Conservation (phyloP, 2,888 invertebrate genomes). For the Acanthococcus lagerstroemiae region DNA sequence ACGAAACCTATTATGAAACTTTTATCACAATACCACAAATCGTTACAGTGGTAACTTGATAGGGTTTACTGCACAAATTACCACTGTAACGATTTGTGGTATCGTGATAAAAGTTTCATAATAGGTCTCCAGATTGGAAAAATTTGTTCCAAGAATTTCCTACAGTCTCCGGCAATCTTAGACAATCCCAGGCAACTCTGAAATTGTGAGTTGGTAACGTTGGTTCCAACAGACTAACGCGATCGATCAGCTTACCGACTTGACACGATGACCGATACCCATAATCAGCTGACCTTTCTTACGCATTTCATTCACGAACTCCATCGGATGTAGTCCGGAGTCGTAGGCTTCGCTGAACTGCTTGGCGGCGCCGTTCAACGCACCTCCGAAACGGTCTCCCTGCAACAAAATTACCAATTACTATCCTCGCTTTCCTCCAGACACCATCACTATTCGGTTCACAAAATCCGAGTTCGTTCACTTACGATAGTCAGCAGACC, state of each 20-base stretch:
- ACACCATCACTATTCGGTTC: background rate
- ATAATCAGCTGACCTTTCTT: constrained; percentile 96
- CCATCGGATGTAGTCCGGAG: constrained; percentile 86
- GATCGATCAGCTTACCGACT: constrained; percentile 49
- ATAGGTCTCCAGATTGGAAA: too few species aligned
- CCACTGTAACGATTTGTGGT: too few species aligned
- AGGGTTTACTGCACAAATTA: too few species aligned
- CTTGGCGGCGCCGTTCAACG: constrained; percentile 91
- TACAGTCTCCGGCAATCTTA: too few species aligned
- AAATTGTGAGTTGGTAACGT: too few species aligned
- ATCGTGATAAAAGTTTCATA: too few species aligned
- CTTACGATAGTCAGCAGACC: constrained; percentile 92
- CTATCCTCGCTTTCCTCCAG: background rate
- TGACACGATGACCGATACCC: constrained; percentile 92
- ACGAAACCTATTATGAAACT: too few species aligned
- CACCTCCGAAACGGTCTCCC: constrained; percentile 98
- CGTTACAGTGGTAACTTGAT: too few species aligned
- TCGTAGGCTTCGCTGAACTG: constrained; percentile 97
- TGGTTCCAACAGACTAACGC: too few species aligned
- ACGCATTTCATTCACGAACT: constrained; percentile 95
- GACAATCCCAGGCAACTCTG: too few species aligned
- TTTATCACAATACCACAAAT: too few species aligned
- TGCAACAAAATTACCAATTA: constrained; percentile 40
- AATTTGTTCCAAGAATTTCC: too few species aligned
- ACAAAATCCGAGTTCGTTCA: constrained; percentile 36